phyloP scores from a whole-genome alignment of 2,113 vertebrate genomes.

The Rutilus rutilus region DNA sequence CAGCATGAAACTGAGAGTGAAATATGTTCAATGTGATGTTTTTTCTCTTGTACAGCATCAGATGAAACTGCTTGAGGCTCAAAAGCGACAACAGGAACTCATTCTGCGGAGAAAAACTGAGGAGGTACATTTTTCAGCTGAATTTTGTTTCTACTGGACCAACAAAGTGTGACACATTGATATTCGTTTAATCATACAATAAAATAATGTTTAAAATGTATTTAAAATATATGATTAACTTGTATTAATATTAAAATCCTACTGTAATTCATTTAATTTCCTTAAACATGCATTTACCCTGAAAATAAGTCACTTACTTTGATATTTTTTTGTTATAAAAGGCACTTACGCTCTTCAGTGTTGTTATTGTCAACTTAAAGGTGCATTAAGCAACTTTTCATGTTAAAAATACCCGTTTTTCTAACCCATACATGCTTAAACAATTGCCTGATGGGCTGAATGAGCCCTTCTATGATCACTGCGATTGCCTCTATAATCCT shows the following conservation, averaged over 20 bases:
- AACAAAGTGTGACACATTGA: background rate
- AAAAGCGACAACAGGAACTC: constrained; percentile 95
- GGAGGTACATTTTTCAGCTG: constrained; percentile 78
- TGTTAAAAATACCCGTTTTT: too few species aligned
- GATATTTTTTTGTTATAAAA: background rate
- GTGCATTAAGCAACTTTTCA: too few species aligned
- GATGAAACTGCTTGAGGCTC: constrained; percentile 91
- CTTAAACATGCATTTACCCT: background rate
- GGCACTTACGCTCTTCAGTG: background rate
- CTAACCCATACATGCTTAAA: too few species aligned
- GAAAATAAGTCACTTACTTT: background rate
- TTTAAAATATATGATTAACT: background rate
- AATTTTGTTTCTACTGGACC: background rate
- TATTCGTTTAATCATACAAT: background rate
- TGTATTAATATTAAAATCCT: too few species aligned
- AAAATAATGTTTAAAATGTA: background rate
- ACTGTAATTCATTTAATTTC: background rate
- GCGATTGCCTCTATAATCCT: too few species aligned
- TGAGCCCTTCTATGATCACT: too few species aligned
- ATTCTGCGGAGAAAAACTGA: constrained; percentile 93
- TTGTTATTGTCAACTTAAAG: too few species aligned
- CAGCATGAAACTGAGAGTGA: background rate
- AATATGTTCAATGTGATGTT: background rate
- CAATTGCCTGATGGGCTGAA: too few species aligned
- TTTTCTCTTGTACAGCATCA: constrained; percentile 81